A percentile compares a stretch with the other conserved stretches of the same genome.
Evolutionary conservation across 92 coral and sea anemone species (phyloP).

Genomic region (Meandrina meandrites): DNA sequence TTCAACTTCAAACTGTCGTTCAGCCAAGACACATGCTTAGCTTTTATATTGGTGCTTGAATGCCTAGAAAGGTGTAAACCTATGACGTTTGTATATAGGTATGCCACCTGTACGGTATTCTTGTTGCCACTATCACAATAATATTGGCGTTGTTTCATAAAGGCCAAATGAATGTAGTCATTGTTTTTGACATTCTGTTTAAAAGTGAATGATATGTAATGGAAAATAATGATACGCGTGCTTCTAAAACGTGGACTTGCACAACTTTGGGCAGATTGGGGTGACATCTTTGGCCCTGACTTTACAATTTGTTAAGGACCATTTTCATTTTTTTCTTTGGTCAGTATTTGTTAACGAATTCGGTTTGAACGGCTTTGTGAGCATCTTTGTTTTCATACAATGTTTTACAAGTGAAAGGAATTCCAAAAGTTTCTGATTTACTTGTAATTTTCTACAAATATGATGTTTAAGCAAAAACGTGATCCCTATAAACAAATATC

Average conservation of each 20-base stretch:
- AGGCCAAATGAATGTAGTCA: no score
- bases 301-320: not conserved
- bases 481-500: not conserved
- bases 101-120: not conserved
- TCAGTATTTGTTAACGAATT: not conserved
- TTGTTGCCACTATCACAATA: not conserved
- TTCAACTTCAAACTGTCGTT: not conserved
- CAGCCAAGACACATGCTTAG: not conserved
- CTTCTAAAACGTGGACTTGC: no score
- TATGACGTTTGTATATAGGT: not conserved
- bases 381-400: not conserved
- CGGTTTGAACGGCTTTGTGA: not conserved
- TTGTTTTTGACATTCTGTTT: no score
- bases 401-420: not conserved
- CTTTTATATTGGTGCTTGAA: not conserved
- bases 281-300: not conserved
- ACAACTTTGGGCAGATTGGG: not conserved
- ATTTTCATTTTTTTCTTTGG: no score
- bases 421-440: not conserved
- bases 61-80: not conserved
- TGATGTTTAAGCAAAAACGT: not conserved
- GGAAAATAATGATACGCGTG: no score
- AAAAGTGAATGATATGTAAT: no score
- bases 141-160: no score
- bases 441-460: not conserved